A percentile compares a stretch with the other conserved stretches of the same genome.
phyloP scores from a whole-genome alignment of 2,888 invertebrate genomes.

The Portevinia maculata region DNA sequence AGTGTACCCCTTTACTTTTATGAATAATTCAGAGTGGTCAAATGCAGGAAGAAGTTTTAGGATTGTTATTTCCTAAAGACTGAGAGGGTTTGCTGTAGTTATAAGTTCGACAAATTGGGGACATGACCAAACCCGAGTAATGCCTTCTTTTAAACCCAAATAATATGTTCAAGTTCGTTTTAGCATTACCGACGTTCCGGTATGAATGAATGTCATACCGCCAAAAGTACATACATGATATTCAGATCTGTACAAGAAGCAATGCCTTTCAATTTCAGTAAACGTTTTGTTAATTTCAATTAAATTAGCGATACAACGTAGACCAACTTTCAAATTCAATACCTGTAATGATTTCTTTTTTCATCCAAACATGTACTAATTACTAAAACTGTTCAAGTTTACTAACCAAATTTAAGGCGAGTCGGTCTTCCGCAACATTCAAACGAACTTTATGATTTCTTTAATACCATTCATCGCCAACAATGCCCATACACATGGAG shows the following conservation, averaged over 20 bases:
- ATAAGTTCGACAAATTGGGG: too few relatives aligned
- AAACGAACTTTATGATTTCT: not conserved
- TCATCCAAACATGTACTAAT: slow-evolving; percentile 4
- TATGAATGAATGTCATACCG: too few relatives aligned
- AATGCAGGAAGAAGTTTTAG: too few relatives aligned
- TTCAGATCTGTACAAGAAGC: too few relatives aligned
- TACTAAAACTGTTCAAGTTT: slow-evolving; percentile 2
- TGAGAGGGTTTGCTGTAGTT: too few relatives aligned
- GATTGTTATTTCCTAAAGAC: too few relatives aligned
- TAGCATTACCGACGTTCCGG: too few relatives aligned
- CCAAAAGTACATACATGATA: too few relatives aligned
- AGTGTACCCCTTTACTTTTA: too few relatives aligned
- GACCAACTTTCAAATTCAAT: slow-evolving; percentile 60
- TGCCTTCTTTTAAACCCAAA: too few relatives aligned
- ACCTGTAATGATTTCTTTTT: slow-evolving; percentile 46
- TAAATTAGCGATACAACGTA: slow-evolving; percentile 34
- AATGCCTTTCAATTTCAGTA: slow-evolving; percentile 16
- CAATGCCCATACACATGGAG: slow-evolving; percentile 8
- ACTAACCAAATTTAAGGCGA: slow-evolving; percentile 17
- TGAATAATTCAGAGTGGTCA: too few relatives aligned
- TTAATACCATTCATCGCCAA: slow-evolving; percentile 24
- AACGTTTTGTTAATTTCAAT: slow-evolving; percentile 35
- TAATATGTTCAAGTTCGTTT: slow-evolving; percentile 1
- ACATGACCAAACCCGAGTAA: too few relatives aligned
- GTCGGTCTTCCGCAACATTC: slow-evolving; percentile 44